phyloP scores from a whole-genome alignment of 2,888 invertebrate genomes.

The Sclerodermus sp. region DNA sequence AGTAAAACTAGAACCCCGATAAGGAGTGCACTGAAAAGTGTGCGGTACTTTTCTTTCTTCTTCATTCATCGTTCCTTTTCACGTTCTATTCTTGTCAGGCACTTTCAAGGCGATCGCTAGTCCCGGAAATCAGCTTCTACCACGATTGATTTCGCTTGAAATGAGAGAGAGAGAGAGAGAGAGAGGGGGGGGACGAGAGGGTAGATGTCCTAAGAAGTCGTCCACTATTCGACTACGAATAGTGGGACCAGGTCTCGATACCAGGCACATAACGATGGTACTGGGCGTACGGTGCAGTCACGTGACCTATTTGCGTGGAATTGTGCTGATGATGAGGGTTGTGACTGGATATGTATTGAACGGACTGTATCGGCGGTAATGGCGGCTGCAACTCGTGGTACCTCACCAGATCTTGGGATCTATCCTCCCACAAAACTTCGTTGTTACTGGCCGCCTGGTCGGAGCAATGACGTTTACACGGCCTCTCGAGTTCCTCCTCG shows the following conservation, averaged over 20 bases:
- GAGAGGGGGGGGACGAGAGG: no score
- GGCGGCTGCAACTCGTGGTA: slow-evolving; percentile 56
- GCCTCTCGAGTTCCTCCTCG: slow-evolving; percentile 48
- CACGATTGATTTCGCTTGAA: no score
- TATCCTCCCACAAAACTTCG: slow-evolving; percentile 45
- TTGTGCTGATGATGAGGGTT: slow-evolving; percentile 55
- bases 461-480: slow-evolving; percentile 44
- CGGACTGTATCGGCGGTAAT: slow-evolving; percentile 33
- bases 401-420: slow-evolving; percentile 47
- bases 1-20: no score
- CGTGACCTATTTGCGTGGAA: slow-evolving; percentile 34
- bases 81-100: no score
- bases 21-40: no score
- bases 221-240: no score
- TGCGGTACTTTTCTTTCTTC: no score
- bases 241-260: slow-evolving; percentile 41
- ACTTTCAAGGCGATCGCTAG: no score
- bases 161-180: no score
- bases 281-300: slow-evolving; percentile 47
- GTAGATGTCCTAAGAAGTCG: no score
- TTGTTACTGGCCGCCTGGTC: slow-evolving; percentile 26
- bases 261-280: slow-evolving; percentile 54
- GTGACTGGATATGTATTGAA: slow-evolving; percentile 46
- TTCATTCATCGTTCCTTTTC: no score
- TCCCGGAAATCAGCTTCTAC: no score